A percentile compares a stretch with the other conserved stretches of the same genome.
These are phyloP conservation scores for Peromyscus aztecus DNA, from an alignment of 2,797 vertebrate genomes.

Conservation along the genomic window DNA sequence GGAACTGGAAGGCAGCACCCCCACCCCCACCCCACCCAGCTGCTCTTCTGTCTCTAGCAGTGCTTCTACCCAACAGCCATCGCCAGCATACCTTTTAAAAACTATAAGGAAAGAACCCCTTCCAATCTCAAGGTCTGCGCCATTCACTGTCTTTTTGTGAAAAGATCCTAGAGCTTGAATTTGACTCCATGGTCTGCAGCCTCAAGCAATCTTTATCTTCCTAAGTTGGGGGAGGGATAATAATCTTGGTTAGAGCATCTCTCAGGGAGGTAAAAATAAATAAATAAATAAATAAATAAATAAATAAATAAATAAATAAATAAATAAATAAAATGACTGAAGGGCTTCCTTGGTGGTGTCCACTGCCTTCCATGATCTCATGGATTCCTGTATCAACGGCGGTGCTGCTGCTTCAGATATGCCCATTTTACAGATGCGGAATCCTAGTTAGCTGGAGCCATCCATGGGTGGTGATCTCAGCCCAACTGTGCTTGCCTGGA, in stretches of 20 bases:
- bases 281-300: too few relatives aligned
- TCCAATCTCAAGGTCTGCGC: fast-evolving
- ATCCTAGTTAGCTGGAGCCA: neutral
- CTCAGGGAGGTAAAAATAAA: constrained; percentile 11
- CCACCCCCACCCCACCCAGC: neutral
- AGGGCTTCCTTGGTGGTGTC: neutral
- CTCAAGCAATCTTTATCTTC: constrained; percentile 9
- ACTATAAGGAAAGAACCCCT: neutral
- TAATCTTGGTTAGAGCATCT: neutral
- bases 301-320: too few relatives aligned
- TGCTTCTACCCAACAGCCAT: neutral
- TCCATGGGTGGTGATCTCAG: neutral
- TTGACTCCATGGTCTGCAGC: neutral
- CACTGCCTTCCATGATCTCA: neutral
- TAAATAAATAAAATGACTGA: neutral
- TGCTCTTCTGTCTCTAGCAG: neutral
- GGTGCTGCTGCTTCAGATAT: neutral
- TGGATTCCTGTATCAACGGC: neutral
- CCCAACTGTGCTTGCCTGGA: neutral
- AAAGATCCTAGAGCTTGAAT: neutral
- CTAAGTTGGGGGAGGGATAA: neutral
- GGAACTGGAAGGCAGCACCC: neutral
- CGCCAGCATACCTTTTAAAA: neutral
- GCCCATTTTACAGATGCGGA: constrained; percentile 67
- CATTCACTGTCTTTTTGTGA: neutral